Conservation (phyloP, 2,113 vertebrate species). For the Labrus mixtus region DNA sequence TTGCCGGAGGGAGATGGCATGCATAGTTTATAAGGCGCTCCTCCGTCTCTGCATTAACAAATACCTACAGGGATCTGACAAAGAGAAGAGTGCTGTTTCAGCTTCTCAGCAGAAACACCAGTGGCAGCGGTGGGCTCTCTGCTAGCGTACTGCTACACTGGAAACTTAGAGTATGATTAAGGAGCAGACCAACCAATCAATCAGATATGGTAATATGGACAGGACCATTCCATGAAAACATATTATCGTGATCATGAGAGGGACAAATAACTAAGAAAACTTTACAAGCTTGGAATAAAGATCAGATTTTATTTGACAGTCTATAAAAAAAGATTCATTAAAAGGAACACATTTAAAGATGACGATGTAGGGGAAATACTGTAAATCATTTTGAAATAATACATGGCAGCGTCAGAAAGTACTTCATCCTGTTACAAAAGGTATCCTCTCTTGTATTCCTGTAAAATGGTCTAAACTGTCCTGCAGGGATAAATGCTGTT, state of each 20-base stretch:
- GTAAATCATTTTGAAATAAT: slow-evolving; percentile 45
- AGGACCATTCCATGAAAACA: slow-evolving; percentile 27
- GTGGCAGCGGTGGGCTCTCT: slow-evolving; percentile 28
- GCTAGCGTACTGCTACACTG: slow-evolving; percentile 17
- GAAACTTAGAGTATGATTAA: slow-evolving; percentile 54
- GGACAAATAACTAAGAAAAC: slow-evolving; percentile 11
- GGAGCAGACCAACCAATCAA: slow-evolving; percentile 14
- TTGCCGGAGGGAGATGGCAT: slow-evolving; percentile 75
- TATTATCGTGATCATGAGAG: slow-evolving; percentile 12
- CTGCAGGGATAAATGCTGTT: slow-evolving; percentile 39
- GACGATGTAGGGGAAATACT: not conserved
- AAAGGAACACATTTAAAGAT: slow-evolving; percentile 42
- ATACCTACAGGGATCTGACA: slow-evolving; percentile 74
- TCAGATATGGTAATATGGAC: slow-evolving; percentile 29
- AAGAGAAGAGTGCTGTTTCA: slow-evolving; percentile 67
- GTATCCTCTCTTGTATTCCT: slow-evolving; percentile 22
- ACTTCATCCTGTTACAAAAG: slow-evolving; percentile 7
- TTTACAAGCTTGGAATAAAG: no score
- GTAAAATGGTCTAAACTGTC: slow-evolving; percentile 52
- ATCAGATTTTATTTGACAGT: not conserved
- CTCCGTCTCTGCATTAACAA: slow-evolving; percentile 72
- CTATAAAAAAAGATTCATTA: slow-evolving; percentile 11
- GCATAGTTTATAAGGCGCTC: slow-evolving; percentile 78
- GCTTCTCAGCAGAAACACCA: slow-evolving; percentile 63
- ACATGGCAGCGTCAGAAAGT: slow-evolving; percentile 23